Evolutionary conservation across 2,113 vertebrate genomes (phyloP), one percentile per base, ranked within the genome.

Genomic region (Mastomys coucha): DNA sequence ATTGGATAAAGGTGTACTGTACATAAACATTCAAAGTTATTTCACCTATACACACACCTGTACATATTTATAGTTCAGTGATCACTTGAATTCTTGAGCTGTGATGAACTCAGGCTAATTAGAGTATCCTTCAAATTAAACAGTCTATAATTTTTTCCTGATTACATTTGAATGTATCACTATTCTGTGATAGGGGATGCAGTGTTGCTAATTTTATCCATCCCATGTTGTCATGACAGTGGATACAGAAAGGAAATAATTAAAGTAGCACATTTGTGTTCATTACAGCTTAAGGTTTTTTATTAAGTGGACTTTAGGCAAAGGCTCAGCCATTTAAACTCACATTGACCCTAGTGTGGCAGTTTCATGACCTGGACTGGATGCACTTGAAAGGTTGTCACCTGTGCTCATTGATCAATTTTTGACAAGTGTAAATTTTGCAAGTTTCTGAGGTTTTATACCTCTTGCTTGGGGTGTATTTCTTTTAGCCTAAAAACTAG

Each of bases 11-110:
- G 73, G 70, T 56, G 4, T 2, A 14, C 1, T 49, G 1, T 36
- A 14, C 5, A 76, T 58, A 58, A 36, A 17, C 19, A 33, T 72
- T 80, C 28, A 13, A 33, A 36, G 39, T 3, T 33, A 36, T 91
- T 88, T 39, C 8, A 0, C 26, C 17, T 20, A 10, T 26, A 11
- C 16, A 2, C 1, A 20, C 7, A 12, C 17, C 10, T 39, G 22
- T 24, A 22, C 11, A 51, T 51, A 39, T 4, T 28, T 8, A 14
- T 26, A 39, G 31, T 13, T 31, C 3, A 42, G 7, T 6, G 3
- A 8, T 19, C 22, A 24, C 26, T 36, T 60, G 7, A 26, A 6
- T 56, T 45, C n/a, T 45, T 17, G 7, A 28, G 17, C 22, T 36
- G 2, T 69, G 51, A 28, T 22, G 17, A 33, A 69, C 28, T 17